Conservation (phyloP, 2,888 invertebrate species). For the Oligia latruncula region DNA sequence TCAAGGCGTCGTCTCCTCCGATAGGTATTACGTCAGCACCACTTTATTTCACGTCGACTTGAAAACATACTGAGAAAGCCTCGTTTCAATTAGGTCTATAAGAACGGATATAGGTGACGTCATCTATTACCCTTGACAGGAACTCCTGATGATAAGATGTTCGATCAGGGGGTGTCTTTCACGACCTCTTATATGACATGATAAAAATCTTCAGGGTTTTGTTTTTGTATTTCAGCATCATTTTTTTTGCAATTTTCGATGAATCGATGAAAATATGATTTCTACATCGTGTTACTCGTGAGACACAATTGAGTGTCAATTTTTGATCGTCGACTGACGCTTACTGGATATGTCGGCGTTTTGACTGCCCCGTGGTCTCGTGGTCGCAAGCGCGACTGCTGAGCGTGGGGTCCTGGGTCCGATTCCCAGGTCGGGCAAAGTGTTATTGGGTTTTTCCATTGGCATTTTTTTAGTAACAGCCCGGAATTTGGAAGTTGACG, state of each 20-base stretch:
- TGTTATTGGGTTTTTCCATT: no score
- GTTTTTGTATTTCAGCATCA: neutral
- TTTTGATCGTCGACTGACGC: neutral
- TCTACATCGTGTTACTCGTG: no score
- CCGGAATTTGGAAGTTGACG: no score
- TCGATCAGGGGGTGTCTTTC: slow-evolving; percentile 42
- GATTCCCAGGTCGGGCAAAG: no score
- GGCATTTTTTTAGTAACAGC: no score
- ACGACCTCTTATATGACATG: slow-evolving; percentile 5
- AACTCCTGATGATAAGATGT: slow-evolving; percentile 50
- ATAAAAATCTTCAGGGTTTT: slow-evolving; percentile 15
- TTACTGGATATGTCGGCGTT: no score
- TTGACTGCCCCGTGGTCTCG: no score
- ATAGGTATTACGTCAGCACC: slow-evolving; percentile 32
- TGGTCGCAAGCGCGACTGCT: no score
- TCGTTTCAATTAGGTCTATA: slow-evolving; percentile 33
- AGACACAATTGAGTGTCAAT: neutral
- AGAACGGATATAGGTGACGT: slow-evolving; percentile 46
- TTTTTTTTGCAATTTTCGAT: neutral
- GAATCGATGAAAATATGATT: neutral
- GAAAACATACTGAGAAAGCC: slow-evolving; percentile 29
- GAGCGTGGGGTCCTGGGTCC: no score
- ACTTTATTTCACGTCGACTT: slow-evolving; percentile 29
- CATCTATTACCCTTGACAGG: slow-evolving; percentile 53
- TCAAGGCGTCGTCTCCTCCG: neutral